Base-by-base conservation (phyloP, 2,888 invertebrate species). In the Crossocerus cetratus region DNA sequence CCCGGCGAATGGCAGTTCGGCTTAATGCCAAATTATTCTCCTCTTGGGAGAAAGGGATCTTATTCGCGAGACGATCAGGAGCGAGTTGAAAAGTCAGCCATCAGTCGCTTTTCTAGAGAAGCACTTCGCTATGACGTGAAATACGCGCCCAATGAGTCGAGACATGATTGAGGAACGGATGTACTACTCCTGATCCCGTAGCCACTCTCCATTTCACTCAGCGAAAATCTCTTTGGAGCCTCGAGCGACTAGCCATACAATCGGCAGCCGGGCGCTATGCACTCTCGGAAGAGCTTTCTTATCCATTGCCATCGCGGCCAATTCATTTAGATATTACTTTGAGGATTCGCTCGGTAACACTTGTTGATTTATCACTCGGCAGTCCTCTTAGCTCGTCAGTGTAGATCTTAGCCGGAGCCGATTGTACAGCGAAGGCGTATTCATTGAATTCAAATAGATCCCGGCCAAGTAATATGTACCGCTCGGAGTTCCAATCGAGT, bases 21-120 rank as follows among this genome's bases (percentile, higher is more conserved):
- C 81, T 77, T 77, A 74, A 77, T 80, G 85, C 80, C 81, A 84
- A 84, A 83, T 83, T 77, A 84, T 83, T 84, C 83, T 80, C 80
- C 61, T 60, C 64, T 60, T 49, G 14, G 14, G 49, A 49, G 49
- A 49, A 49, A 49, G 49, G 14, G 49, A 2, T 4, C n/a, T 49
- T 16, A 2, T 1, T 16, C 49, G 16, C 4, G 16, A 16, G n/a
- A 16, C 14, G 49, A 49, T 16, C 16, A 16, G 49, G 3, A 49
- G 16, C 14, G 14, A 49, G n/a, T 16, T 49, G 16, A 16, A 49
- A 49, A 16, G 49, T 49, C 49, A n/a, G n/a, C n/a, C n/a, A 16
- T 14, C 68, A 65, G 58, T 55, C 54, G 54, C 59, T 70, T 63
- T 83, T 83, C 57, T 71, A 74, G 67, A 68, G 72, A 11, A 11